These are phyloP conservation scores for Hemiscyllium ocellatum DNA, from an alignment of 2,113 vertebrate genomes.

Conservation along the genomic window DNA sequence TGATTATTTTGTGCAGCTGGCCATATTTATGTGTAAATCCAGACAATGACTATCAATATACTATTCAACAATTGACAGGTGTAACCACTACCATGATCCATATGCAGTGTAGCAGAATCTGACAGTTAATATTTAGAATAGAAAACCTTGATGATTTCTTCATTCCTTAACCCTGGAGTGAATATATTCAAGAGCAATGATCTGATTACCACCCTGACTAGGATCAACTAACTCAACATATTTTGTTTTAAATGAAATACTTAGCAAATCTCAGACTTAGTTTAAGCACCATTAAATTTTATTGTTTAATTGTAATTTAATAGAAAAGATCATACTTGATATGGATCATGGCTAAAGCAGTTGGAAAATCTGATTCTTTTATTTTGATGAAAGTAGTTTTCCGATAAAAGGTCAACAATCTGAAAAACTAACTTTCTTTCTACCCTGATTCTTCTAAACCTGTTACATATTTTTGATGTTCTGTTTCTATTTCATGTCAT, in stretches of 20 bases:
- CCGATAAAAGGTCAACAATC: background rate
- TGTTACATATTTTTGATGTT: background rate
- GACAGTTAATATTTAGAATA: background rate
- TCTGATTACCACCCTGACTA: background rate
- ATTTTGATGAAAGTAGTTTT: background rate
- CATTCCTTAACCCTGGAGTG: background rate
- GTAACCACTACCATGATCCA: background rate
- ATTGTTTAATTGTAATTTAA: background rate
- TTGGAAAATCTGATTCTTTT: background rate
- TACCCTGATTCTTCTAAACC: background rate
- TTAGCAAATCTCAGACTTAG: background rate
- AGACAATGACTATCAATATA: background rate
- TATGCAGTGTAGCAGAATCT: background rate
- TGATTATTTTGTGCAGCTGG: background rate
- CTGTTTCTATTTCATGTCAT: background rate
- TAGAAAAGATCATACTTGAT: background rate
- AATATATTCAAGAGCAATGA: background rate
- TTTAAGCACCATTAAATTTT: background rate
- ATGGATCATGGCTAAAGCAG: background rate
- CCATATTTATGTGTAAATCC: background rate
- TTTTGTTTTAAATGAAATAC: background rate
- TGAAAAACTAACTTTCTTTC: background rate
- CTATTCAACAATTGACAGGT: background rate
- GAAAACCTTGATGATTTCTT: background rate
- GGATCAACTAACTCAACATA: background rate